Evolutionary conservation across 2,888 invertebrate species (phyloP).

Genomic region (Pseudococcus jackbeardsleyi): DNA sequence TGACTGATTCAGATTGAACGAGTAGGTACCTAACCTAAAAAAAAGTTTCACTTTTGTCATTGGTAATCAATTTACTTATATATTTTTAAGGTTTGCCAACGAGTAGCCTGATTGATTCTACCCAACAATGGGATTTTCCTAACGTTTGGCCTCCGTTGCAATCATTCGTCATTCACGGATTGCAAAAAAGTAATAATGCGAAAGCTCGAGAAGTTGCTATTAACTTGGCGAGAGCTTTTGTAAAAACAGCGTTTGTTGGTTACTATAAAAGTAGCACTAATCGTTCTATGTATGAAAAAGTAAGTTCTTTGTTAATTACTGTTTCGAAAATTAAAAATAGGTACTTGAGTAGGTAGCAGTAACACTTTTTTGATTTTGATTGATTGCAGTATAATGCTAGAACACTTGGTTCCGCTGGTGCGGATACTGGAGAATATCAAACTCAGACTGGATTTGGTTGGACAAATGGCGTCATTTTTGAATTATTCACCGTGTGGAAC

Average conservation of each 20-base stretch:
- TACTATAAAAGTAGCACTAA: not conserved
- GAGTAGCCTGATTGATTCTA: not conserved
- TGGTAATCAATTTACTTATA: no score
- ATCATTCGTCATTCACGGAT: not conserved
- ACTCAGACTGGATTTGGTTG: not conserved
- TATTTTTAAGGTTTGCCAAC: not conserved
- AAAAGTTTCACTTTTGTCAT: no score
- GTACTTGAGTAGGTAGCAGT: no score
- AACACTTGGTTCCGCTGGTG: slow-evolving; percentile 70
- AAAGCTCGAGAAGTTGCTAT: not conserved
- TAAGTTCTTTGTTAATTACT: not conserved
- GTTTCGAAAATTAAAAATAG: no score
- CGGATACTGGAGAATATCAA: slow-evolving; percentile 68
- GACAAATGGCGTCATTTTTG: not conserved
- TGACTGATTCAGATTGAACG: no score
- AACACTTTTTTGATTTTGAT: not conserved
- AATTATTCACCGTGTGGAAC: slow-evolving; percentile 75
- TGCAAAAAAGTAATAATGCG: not conserved
- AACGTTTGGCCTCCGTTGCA: not conserved
- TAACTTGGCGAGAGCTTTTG: not conserved
- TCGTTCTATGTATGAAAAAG: not conserved
- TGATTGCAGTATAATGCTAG: slow-evolving; percentile 56
- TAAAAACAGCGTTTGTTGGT: not conserved
- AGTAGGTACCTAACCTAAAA: no score
- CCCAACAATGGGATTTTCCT: not conserved